These are phyloP conservation scores for Caenorhabditis auriculariae DNA, from an alignment of 2,888 invertebrate species.

Conservation along the genomic window DNA sequence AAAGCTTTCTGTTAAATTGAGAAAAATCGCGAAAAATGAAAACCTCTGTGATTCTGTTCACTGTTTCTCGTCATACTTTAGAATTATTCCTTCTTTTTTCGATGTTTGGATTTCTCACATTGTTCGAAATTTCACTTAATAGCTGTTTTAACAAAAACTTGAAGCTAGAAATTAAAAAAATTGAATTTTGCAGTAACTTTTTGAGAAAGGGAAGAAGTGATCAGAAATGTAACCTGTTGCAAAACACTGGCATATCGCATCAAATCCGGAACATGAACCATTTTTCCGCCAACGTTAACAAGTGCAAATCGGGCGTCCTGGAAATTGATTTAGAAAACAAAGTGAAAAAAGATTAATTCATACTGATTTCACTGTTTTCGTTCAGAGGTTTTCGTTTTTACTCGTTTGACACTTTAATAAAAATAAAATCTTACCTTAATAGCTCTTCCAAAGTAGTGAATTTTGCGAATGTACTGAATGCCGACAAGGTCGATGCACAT, in stretches of 20 bases:
- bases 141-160: too few relatives aligned
- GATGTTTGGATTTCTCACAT: too few relatives aligned
- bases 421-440: slow-evolving; percentile 36
- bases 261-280: slow-evolving; percentile 63
- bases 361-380: not conserved
- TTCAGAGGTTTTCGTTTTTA: slow-evolving; percentile 1
- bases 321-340: slow-evolving; percentile 11
- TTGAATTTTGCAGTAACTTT: too few relatives aligned
- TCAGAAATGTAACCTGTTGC: slow-evolving; percentile 46
- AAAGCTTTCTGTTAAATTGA: too few relatives aligned
- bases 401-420: not conserved
- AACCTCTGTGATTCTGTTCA: too few relatives aligned
- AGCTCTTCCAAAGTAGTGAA: slow-evolving; percentile 64
- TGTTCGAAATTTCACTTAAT: too few relatives aligned
- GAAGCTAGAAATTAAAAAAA: not conserved
- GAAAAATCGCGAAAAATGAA: too few relatives aligned
- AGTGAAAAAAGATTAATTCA: not conserved
- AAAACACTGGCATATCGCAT: slow-evolving; percentile 61
- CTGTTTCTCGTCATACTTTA: not conserved
- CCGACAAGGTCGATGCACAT: slow-evolving; percentile 64
- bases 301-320: slow-evolving; percentile 62
- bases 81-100: not conserved
- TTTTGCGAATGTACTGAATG: slow-evolving; percentile 63
- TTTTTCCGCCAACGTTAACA: slow-evolving; percentile 63
- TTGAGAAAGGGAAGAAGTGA: too few relatives aligned